phyloP scores from a whole-genome alignment of 2,888 invertebrate genomes.

The Gasteruption jaculator region DNA sequence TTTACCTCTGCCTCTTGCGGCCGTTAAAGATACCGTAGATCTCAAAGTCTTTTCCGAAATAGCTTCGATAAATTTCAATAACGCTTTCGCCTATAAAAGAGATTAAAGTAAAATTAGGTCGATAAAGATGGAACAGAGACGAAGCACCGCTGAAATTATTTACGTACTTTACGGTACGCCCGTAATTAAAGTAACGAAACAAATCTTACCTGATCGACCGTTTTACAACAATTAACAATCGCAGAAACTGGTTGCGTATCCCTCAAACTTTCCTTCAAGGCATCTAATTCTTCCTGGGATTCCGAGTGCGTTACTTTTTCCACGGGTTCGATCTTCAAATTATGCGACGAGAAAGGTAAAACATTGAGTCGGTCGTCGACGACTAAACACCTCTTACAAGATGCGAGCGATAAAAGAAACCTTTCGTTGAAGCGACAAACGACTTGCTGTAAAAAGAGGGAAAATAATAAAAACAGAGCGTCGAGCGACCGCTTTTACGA shows the following conservation, averaged over 20 bases:
- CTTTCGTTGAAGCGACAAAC: conserved; percentile 95
- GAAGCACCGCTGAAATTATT: too few species aligned
- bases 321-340: conserved; percentile 74
- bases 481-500: too few species aligned
- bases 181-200: too few species aligned
- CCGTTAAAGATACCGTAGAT: conserved; percentile 92
- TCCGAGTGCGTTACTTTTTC: conserved; percentile 54
- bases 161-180: too few species aligned
- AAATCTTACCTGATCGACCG: conserved; percentile 72
- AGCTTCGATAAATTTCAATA: conserved; percentile 90
- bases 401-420: conserved; percentile 84
- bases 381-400: conserved; percentile 85
- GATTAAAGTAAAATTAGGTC: too few species aligned
- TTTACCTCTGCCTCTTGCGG: conserved; percentile 95
- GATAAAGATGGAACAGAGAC: too few species aligned
- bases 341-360: conserved; percentile 87
- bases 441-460: too few species aligned
- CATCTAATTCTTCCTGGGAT: conserved; percentile 62
- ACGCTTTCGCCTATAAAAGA: conserved; percentile 67
- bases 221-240: conserved; percentile 83
- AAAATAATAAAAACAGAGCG: background rate
- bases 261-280: conserved; percentile 75
- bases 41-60: conserved; percentile 86
- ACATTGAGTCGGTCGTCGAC: conserved; percentile 91
- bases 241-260: conserved; percentile 91